A percentile compares a stretch with the other conserved stretches of the same genome.
phyloP scores from a whole-genome alignment of 2,113 vertebrate genomes.

The Cisticola juncidis region DNA sequence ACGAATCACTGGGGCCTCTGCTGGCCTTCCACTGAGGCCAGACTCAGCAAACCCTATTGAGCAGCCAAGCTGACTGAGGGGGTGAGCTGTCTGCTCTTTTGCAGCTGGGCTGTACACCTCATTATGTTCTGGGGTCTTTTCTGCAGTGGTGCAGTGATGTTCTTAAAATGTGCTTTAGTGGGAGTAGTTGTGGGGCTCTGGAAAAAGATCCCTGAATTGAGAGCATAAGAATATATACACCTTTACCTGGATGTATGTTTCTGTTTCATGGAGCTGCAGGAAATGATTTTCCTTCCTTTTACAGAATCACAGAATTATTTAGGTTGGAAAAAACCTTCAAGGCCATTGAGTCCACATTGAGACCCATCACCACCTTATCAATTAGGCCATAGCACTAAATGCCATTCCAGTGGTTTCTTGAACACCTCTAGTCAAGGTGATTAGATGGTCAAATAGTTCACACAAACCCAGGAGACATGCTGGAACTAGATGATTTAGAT shows the following conservation, averaged over 20 bases:
- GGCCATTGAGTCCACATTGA: not conserved
- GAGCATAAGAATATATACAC: not conserved
- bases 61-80: not conserved
- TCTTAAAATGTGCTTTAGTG: fast-evolving
- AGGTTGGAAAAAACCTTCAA: not conserved
- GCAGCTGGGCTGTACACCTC: not conserved
- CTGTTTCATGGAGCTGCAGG: not conserved
- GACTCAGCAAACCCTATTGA: not conserved
- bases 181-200: not conserved
- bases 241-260: not conserved
- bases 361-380: not conserved
- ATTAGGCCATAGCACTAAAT: not conserved
- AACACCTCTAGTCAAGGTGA: not conserved
- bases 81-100: not conserved
- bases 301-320: not conserved
- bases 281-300: not conserved
- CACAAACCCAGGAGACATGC: not conserved
- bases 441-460: not conserved
- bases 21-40: not conserved
- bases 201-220: not conserved
- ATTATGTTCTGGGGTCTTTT: not conserved
- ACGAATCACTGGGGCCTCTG: not conserved
- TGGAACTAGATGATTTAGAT: not conserved
- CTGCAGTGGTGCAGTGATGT: not conserved
- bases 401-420: not conserved